Conservation (phyloP, 2,888 invertebrate species). For the Pristionchus exspectatus region DNA sequence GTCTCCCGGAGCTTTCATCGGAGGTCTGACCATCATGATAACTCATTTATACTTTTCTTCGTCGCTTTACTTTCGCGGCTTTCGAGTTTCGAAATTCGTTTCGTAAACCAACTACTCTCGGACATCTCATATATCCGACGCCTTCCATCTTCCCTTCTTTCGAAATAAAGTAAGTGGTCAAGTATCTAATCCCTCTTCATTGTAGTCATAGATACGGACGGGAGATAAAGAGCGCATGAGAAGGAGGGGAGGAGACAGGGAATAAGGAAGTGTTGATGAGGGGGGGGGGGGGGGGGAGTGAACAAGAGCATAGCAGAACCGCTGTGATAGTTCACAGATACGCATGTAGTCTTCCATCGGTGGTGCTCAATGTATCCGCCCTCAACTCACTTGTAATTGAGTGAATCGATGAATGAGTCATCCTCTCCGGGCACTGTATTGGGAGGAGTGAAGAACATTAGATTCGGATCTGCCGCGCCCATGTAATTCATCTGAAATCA, state of each 20-base stretch:
- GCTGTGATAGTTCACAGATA: not conserved
- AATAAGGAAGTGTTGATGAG: not conserved
- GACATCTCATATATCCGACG: not conserved
- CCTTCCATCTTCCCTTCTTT: not conserved
- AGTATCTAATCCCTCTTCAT: not conserved
- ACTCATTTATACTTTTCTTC: no score
- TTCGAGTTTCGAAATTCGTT: no score
- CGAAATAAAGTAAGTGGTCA: not conserved
- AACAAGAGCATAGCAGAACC: no score
- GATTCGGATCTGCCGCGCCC: not conserved
- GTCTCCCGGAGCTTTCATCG: constrained; percentile 52
- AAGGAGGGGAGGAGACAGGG: not conserved
- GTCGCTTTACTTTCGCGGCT: no score
- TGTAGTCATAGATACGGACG: not conserved
- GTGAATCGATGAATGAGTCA: not conserved
- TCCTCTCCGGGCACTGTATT: constrained; percentile 18
- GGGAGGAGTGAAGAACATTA: constrained; percentile 41
- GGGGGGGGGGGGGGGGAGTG: no score
- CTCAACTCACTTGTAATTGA: constrained; percentile 27
- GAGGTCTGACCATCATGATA: not conserved
- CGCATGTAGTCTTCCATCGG: no score
- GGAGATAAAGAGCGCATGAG: not conserved
- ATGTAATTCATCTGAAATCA: not conserved
- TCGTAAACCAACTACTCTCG: not conserved
- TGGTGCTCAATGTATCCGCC: no score